phyloP scores from a whole-genome alignment of 2,888 invertebrate genomes.

The Bhutanitis thaidina region DNA sequence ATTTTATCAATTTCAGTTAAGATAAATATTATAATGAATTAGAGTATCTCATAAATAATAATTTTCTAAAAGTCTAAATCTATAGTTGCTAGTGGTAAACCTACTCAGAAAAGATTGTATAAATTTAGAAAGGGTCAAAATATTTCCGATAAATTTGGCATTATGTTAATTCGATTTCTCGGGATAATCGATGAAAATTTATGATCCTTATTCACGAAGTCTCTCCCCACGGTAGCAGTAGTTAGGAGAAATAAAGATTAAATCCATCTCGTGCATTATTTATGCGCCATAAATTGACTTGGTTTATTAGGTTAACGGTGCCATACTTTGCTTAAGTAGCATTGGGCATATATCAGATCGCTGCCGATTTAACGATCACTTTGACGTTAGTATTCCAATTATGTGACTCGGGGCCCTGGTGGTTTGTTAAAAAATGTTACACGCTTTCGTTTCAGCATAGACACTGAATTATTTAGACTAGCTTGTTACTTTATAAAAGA shows the following conservation, averaged over 20 bases:
- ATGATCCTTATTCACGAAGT: neutral
- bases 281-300: conserved; percentile 4
- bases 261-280: neutral
- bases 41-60: too few species aligned
- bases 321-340: neutral
- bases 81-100: too few species aligned
- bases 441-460: too few species aligned
- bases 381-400: too few species aligned
- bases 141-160: neutral
- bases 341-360: neutral
- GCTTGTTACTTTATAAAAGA: too few species aligned
- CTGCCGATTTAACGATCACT: neutral
- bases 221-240: neutral
- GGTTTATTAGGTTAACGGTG: conserved; percentile 1
- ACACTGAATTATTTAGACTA: too few species aligned
- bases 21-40: too few species aligned
- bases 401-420: too few species aligned
- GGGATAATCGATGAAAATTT: neutral
- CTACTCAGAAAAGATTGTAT: too few species aligned
- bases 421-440: too few species aligned
- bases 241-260: neutral
- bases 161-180: neutral
- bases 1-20: too few species aligned
- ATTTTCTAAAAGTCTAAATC: too few species aligned
- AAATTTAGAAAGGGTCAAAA: neutral